Base-by-base conservation (phyloP, 2,888 invertebrate genomes). In the Lithophane ornitopus region DNA sequence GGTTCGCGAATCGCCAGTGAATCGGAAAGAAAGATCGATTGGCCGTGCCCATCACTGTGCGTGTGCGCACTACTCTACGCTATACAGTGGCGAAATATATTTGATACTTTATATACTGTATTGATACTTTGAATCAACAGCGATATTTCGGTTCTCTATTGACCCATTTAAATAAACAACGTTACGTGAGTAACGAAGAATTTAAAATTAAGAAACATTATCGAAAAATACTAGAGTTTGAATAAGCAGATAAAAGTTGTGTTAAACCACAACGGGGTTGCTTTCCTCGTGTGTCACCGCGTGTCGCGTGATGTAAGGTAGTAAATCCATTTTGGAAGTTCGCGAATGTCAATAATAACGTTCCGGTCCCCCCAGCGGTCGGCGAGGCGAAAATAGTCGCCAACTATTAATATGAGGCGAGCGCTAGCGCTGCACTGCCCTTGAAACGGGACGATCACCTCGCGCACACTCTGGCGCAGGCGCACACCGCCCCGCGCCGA, bases 371-470 rank as follows among this genome's bases (percentile, higher is more conserved):
- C 94, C 94, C 93, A 91, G 93, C 91, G 91, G 92, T 91, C 92
- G 92, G 92, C 92, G 94, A 91, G 92, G 95, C 95, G 94, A 95
- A 95, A 96, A 96, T 96, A 96, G 95, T 96, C 94, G 93, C 93
- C 93, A 94, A 95, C 96, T 96, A 96, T 96, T 95, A 95, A 96
- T 96, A 96, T 92, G 90, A 91, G 91, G 91, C 92, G 94, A 94
- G 93, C 95, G 94, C 95, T 95, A 94, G 95, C 91, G 92, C 94
- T 96, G 96, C 96, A 96, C 89, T 94, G 96, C 96, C 96, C 96
- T 96, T 96, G 96, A 96, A 95, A 91, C 93, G 94, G 96, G 95
- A 87, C 96, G 95, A 95, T 96, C 95, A 96, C 96, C 96, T 93
- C 95, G 93, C 94, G 91, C 94, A 91, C 94, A 93, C 95, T 89